Conservation (phyloP, 2,888 invertebrate species). For the Morpho deidamia region DNA sequence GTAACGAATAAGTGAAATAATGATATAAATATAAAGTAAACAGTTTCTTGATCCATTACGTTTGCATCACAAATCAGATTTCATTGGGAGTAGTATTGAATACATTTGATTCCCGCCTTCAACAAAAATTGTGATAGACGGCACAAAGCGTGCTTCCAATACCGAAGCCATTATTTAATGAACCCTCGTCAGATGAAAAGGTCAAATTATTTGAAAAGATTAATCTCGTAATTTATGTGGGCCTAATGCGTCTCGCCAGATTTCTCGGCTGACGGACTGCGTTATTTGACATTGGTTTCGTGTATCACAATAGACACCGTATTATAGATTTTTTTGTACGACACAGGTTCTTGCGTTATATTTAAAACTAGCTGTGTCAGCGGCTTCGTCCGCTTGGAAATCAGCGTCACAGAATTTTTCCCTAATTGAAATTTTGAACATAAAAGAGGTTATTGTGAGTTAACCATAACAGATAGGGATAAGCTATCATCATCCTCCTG, state of each 20-base stretch:
- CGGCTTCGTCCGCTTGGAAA: no score
- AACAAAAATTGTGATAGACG: slow-evolving; percentile 70
- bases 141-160: slow-evolving; percentile 71
- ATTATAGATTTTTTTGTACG: slow-evolving; percentile 36
- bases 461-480: no score
- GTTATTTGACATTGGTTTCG: slow-evolving; percentile 56
- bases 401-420: no score
- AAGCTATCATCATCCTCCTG: no score
- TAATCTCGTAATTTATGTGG: slow-evolving; percentile 75
- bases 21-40: slow-evolving; percentile 1
- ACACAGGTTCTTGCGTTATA: slow-evolving; percentile 25
- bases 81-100: slow-evolving; percentile 33
- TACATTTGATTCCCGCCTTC: slow-evolving; percentile 50
- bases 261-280: slow-evolving; percentile 59
- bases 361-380: slow-evolving; percentile 3
- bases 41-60: slow-evolving; percentile 6
- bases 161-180: slow-evolving; percentile 74
- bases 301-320: slow-evolving; percentile 46
- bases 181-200: slow-evolving; percentile 77
- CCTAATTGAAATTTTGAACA: no score
- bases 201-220: slow-evolving; percentile 78
- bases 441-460: no score
- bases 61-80: slow-evolving; percentile 18
- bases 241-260: slow-evolving; percentile 61
- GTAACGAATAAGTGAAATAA: no score